Conservation (phyloP, 92 coral and sea anemone species). For the Umimayanthus kanabou region DNA sequence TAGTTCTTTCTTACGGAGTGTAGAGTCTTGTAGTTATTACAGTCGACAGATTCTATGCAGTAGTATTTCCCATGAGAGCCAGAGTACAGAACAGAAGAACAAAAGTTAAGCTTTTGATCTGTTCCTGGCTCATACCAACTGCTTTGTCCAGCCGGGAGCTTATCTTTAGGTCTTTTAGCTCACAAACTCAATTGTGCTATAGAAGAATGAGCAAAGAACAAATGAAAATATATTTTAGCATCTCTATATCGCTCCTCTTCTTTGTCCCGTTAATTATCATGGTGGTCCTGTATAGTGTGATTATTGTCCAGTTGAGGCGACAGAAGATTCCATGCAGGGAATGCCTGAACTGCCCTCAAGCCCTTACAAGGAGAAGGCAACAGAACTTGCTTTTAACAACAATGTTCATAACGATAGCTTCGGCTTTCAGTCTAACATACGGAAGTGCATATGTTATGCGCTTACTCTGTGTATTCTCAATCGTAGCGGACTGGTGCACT, state of each 20-base stretch:
- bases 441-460: not conserved
- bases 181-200: not conserved
- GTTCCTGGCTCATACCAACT: not conserved
- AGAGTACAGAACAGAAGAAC: too few species aligned
- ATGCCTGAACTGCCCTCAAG: not conserved
- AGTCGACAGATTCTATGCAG: too few species aligned
- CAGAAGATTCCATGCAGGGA: too few species aligned
- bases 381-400: too few species aligned
- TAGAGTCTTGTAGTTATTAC: not conserved
- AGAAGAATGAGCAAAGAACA: not conserved
- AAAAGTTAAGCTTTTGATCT: too few species aligned
- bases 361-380: not conserved
- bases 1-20: too few species aligned
- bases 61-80: too few species aligned
- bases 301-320: not conserved
- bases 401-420: not conserved
- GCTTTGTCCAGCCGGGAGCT: not conserved
- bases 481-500: not conserved
- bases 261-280: not conserved
- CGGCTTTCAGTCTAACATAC: not conserved
- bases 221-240: not conserved
- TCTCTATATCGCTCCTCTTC: not conserved
- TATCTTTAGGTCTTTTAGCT: not conserved
- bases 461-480: not conserved
- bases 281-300: not conserved